phyloP scores from a whole-genome alignment of 37 sponge, comb jelly and placozoan species.

The Halichondria panicea region DNA sequence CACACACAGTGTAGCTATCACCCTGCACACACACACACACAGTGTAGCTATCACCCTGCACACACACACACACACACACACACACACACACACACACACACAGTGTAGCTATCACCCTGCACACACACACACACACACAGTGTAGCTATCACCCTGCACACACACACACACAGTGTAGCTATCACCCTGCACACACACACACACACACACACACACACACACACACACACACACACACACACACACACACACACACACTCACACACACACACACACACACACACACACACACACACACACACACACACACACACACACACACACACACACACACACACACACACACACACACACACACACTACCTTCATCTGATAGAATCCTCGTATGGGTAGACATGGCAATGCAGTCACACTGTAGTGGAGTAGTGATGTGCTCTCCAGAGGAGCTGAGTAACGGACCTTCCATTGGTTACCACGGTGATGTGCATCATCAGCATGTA shows the following conservation, averaged over 20 bases:
- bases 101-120: conserved; percentile 58
- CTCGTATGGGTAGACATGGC: conserved; percentile 71
- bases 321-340: not conserved
- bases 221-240: not conserved
- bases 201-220: not conserved
- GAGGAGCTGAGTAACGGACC: conserved; percentile 77
- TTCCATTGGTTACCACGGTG: conserved; percentile 37
- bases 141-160: not conserved
- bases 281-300: not conserved
- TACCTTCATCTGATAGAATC: conserved; percentile 95
- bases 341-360: not conserved
- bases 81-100: not conserved
- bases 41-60: conserved; percentile 51
- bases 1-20: too few relatives aligned
- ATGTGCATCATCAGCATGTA: conserved; percentile 50
- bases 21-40: not conserved
- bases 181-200: conserved; percentile 40
- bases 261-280: not conserved
- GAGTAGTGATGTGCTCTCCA: conserved; percentile 62
- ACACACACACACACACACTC: not conserved
- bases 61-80: not conserved
- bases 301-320: not conserved
- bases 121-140: not conserved
- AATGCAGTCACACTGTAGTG: conserved; percentile 54
- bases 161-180: too few relatives aligned